A percentile compares a stretch with the other conserved stretches of the same genome.
Conservation (phyloP, 2,797 vertebrate genomes). For the Microctenopoma stevenorrisi region DNA sequence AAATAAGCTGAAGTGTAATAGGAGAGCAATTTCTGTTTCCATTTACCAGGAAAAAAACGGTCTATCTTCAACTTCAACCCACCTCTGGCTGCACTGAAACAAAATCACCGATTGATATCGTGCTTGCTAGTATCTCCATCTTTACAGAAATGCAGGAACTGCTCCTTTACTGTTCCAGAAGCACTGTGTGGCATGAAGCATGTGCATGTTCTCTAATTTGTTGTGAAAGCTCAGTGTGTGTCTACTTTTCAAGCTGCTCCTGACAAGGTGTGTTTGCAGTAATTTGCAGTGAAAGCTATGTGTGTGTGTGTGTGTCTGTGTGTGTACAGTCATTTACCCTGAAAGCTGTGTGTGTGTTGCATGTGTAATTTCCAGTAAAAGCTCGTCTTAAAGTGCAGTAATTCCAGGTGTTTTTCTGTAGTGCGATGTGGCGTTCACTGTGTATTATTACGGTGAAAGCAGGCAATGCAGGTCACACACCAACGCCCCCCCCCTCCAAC, state of each 20-base stretch:
- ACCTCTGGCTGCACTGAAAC: neutral
- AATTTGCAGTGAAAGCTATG: constrained; percentile 49
- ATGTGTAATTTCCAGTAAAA: constrained; percentile 50
- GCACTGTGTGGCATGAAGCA: neutral
- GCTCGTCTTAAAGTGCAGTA: constrained; percentile 37
- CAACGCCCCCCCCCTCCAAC: neutral
- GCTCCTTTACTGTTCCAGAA: constrained; percentile 6
- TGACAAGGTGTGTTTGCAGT: constrained; percentile 27
- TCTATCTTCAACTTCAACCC: too few species aligned
- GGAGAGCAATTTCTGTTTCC: neutral
- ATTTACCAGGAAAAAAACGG: neutral
- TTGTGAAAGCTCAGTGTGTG: constrained; percentile 28
- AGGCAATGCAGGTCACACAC: constrained; percentile 19
- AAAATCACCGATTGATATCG: neutral
- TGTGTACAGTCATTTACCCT: constrained; percentile 29
- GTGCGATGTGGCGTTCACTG: neutral
- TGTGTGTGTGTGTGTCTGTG: constrained; percentile 17
- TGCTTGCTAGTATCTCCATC: neutral
- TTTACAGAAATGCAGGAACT: neutral
- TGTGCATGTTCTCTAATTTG: constrained; percentile 15
- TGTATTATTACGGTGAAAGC: constrained; percentile 47
- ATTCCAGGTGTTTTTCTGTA: constrained; percentile 46
- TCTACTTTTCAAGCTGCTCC: constrained; percentile 20
- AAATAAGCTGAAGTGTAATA: neutral
- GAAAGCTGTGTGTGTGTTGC: constrained; percentile 23